Percentiles rank a stretch among this genome's conserved stretches.
phyloP scores from a whole-genome alignment of 2,888 invertebrate species.

The Hyles lineata region DNA sequence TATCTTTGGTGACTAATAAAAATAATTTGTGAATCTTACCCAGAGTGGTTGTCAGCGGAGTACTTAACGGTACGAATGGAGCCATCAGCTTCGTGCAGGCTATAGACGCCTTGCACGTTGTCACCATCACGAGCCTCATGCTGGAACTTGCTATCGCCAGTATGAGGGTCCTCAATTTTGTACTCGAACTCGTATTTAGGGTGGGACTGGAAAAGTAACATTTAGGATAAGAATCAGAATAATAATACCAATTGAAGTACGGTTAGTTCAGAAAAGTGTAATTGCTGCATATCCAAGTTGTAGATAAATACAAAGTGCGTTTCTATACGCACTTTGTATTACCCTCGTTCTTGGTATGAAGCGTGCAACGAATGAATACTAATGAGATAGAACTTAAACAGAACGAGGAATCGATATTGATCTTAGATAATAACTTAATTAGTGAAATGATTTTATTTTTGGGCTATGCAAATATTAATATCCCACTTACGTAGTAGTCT shows the following conservation, averaged over 20 bases:
- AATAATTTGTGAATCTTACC: conserved; percentile 55
- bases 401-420: too few species aligned
- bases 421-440: too few species aligned
- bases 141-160: conserved; percentile 83
- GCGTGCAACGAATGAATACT: too few species aligned
- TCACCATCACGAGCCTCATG: conserved; percentile 83
- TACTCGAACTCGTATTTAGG: conserved; percentile 83
- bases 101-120: conserved; percentile 76
- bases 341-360: too few species aligned
- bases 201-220: conserved; percentile 59
- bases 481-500: conserved; percentile 61
- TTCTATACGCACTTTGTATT: too few species aligned
- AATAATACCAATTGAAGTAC: background rate
- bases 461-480: too few species aligned
- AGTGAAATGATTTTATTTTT: too few species aligned
- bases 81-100: conserved; percentile 62
- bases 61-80: conserved; percentile 69
- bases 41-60: conserved; percentile 76
- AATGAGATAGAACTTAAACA: too few species aligned
- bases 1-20: background rate
- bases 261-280: too few species aligned
- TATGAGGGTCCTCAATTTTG: conserved; percentile 81
- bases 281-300: too few species aligned
- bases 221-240: background rate
- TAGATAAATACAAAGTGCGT: too few species aligned